These are phyloP conservation scores for Acronicta psi DNA, from an alignment of 2,888 invertebrate species.

Conservation along the genomic window DNA sequence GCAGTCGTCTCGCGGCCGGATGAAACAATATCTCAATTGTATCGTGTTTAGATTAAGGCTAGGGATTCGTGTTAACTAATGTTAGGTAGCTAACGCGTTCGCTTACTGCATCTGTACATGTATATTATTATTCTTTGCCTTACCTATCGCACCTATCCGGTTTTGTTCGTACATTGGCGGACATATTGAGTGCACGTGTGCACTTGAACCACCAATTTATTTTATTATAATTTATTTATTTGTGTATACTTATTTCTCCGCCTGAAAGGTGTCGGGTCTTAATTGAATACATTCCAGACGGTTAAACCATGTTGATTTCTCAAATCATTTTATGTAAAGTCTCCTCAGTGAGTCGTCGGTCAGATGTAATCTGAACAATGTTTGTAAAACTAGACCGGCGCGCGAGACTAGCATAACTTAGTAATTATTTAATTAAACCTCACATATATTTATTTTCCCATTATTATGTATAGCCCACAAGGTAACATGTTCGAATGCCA, in stretches of 20 bases:
- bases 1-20: slow-evolving; percentile 41
- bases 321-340: slow-evolving; percentile 63
- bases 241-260: slow-evolving; percentile 75
- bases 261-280: slow-evolving; percentile 88
- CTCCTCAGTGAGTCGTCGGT: slow-evolving; percentile 60
- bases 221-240: slow-evolving; percentile 66
- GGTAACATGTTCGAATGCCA: slow-evolving; percentile 58
- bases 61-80: slow-evolving; percentile 87
- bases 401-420: slow-evolving; percentile 53
- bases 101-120: slow-evolving; percentile 77
- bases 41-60: slow-evolving; percentile 84
- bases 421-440: slow-evolving; percentile 44
- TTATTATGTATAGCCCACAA: slow-evolving; percentile 47
- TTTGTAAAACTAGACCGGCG: slow-evolving; percentile 77
- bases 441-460: slow-evolving; percentile 39
- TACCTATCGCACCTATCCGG: slow-evolving; percentile 51
- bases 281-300: slow-evolving; percentile 86
- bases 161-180: slow-evolving; percentile 49
- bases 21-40: slow-evolving; percentile 59
- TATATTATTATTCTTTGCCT: slow-evolving; percentile 71
- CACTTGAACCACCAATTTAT: slow-evolving; percentile 50
- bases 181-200: slow-evolving; percentile 17
- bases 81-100: slow-evolving; percentile 83
- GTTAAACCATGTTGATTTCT: slow-evolving; percentile 85
- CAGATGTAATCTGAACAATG: slow-evolving; percentile 83